Evolutionary conservation across 2,113 vertebrate species (phyloP).

Genomic region (Noturus placidus): DNA sequence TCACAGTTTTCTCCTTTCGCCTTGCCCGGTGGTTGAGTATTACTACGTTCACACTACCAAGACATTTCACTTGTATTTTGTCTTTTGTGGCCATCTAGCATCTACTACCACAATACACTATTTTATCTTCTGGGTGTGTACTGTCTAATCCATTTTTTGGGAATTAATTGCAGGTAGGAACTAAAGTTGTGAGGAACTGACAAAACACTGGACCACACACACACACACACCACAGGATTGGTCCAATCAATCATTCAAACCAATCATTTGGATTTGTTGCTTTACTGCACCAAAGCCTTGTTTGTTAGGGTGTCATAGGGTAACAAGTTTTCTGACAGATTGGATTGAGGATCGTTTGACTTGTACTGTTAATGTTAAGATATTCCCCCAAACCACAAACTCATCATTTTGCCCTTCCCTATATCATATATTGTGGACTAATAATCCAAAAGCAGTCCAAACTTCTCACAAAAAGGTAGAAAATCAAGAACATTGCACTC

Average conservation of each 20-base stretch:
- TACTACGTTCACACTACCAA: not conserved
- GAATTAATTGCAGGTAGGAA: not conserved
- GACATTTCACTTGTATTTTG: not conserved
- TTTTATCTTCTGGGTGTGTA: not conserved
- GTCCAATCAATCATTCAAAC: not conserved
- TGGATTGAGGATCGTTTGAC: not conserved
- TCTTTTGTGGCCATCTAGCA: not conserved
- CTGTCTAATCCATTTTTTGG: not conserved
- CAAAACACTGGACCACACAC: not conserved
- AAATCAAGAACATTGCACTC: conserved; percentile 58
- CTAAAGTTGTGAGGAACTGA: not conserved
- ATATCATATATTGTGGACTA: not conserved
- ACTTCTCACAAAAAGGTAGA: conserved; percentile 56
- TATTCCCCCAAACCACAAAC: not conserved
- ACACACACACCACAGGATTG: not conserved
- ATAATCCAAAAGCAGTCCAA: conserved; percentile 33
- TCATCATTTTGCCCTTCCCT: not conserved
- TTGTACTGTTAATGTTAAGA: not conserved
- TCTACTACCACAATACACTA: not conserved
- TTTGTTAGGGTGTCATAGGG: not conserved
- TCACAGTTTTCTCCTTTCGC: conserved; percentile 12
- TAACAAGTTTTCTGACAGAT: not conserved
- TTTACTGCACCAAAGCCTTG: not conserved
- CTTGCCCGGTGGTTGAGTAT: not conserved
- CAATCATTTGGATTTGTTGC: not conserved